phyloP scores from a whole-genome alignment of 2,888 invertebrate genomes.

The Drosophila neotestacea region DNA sequence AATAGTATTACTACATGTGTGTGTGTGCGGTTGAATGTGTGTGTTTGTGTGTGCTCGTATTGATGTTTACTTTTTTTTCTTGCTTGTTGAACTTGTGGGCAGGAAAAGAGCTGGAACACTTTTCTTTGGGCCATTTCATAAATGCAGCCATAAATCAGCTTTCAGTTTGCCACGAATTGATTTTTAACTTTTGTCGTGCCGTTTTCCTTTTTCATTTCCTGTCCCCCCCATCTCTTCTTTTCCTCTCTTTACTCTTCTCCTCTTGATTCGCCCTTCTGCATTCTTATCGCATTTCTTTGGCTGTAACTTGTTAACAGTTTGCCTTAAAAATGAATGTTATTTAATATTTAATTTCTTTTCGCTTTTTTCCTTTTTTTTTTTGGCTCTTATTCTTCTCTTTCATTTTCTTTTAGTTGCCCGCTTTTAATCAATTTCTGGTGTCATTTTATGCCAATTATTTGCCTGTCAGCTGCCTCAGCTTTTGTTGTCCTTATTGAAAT shows the following conservation, averaged over 20 bases:
- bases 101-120: slow-evolving; percentile 9
- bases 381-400: background rate
- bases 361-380: slow-evolving; percentile 22
- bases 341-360: slow-evolving; percentile 69
- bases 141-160: slow-evolving; percentile 82
- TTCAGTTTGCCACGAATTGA: slow-evolving; percentile 80
- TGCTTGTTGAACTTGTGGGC: slow-evolving; percentile 37
- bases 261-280: slow-evolving; percentile 16
- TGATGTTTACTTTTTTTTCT: slow-evolving; percentile 49
- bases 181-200: slow-evolving; percentile 76
- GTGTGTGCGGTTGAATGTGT: slow-evolving; percentile 18
- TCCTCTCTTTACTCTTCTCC: background rate
- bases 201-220: slow-evolving; percentile 71
- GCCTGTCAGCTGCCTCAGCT: slow-evolving; percentile 42
- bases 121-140: slow-evolving; percentile 71
- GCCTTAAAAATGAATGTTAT: slow-evolving; percentile 53
- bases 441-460: slow-evolving; percentile 76
- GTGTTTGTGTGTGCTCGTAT: slow-evolving; percentile 14
- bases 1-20: background rate
- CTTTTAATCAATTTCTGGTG: slow-evolving; percentile 73
- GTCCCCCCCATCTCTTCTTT: slow-evolving; percentile 17
- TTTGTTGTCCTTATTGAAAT: background rate
- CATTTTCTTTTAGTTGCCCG: slow-evolving; percentile 25
- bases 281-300: slow-evolving; percentile 73
- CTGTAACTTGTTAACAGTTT: slow-evolving; percentile 69